Percentiles rank a stretch among this genome's conserved stretches.
Evolutionary conservation across 2,797 vertebrate species (phyloP).

Genomic region (Decapterus maruadsi): DNA sequence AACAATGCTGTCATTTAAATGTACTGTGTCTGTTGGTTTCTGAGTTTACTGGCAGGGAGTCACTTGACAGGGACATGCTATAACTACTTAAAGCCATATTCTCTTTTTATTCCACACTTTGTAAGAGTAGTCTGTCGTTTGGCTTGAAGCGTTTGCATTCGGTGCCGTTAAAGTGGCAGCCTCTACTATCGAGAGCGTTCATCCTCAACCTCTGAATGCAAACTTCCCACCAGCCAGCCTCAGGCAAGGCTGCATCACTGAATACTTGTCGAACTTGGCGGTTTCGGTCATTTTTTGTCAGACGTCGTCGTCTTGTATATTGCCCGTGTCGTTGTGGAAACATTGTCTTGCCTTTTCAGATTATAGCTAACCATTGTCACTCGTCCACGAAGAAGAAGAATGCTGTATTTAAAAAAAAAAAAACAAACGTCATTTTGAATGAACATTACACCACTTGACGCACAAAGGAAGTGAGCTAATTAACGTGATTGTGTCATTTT

Average conservation of each 20-base stretch:
- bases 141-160: constrained; percentile 56
- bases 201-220: constrained; percentile 51
- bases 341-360: constrained; percentile 65
- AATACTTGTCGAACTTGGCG: constrained; percentile 11
- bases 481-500: constrained; percentile 53
- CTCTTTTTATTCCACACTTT: constrained; percentile 78
- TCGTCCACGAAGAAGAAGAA: constrained; percentile 45
- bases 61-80: constrained; percentile 74
- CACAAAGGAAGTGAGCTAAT: constrained; percentile 60
- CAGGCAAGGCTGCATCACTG: constrained; percentile 42
- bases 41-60: constrained; percentile 75
- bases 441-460: constrained; percentile 37
- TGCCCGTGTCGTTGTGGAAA: constrained; percentile 39
- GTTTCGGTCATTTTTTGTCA: constrained; percentile 30
- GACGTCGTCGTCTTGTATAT: constrained; percentile 41
- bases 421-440: constrained; percentile 48
- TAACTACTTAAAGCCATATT: constrained; percentile 85
- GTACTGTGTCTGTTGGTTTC: constrained; percentile 56
- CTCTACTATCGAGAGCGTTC: constrained; percentile 18
- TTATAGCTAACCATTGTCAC: constrained; percentile 60
- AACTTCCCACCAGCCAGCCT: constrained; percentile 42
- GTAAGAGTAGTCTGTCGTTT: constrained; percentile 52
- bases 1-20: constrained; percentile 47
- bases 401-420: constrained; percentile 43
- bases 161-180: constrained; percentile 14